These are phyloP conservation scores for Tyrophagus putrescentiae DNA, from an alignment of 1,140 invertebrate species.

Conservation along the genomic window DNA sequence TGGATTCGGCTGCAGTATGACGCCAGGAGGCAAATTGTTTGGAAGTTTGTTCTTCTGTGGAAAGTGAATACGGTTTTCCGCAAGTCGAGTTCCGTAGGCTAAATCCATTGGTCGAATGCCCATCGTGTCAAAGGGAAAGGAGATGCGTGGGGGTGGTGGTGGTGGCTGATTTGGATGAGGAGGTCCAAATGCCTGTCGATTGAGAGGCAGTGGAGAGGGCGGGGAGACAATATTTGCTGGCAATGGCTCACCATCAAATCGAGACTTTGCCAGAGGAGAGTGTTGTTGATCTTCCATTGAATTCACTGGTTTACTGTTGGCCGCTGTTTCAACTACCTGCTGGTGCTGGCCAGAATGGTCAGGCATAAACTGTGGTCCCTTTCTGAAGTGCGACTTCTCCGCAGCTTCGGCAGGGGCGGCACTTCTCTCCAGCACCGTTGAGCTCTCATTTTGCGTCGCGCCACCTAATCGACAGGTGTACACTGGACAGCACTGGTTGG, in stretches of 20 bases:
- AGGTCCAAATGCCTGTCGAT: background rate
- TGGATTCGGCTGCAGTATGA: background rate
- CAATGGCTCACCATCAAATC: no score
- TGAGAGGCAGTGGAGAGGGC: background rate
- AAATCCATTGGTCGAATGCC: background rate
- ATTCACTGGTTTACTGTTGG: background rate
- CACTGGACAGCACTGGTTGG: slow-evolving; percentile 37
- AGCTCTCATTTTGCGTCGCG: background rate
- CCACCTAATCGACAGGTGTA: slow-evolving; percentile 32
- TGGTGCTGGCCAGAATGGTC: background rate
- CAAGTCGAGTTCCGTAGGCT: background rate
- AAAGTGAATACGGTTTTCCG: background rate
- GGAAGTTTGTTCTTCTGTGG: background rate
- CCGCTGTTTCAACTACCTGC: background rate
- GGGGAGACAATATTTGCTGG: background rate
- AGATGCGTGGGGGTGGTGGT: background rate
- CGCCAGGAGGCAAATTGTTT: slow-evolving; percentile 4
- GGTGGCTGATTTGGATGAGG: background rate
- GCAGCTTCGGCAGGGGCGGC: background rate
- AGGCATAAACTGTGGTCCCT: background rate
- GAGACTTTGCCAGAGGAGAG: background rate
- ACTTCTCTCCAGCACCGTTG: background rate
- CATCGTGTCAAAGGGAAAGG: background rate
- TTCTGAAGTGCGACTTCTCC: background rate
- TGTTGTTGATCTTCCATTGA: background rate